A percentile compares a stretch with the other conserved stretches of the same genome.
Conservation (phyloP, 1,140 invertebrate species). For the Oscheius sp. region DNA sequence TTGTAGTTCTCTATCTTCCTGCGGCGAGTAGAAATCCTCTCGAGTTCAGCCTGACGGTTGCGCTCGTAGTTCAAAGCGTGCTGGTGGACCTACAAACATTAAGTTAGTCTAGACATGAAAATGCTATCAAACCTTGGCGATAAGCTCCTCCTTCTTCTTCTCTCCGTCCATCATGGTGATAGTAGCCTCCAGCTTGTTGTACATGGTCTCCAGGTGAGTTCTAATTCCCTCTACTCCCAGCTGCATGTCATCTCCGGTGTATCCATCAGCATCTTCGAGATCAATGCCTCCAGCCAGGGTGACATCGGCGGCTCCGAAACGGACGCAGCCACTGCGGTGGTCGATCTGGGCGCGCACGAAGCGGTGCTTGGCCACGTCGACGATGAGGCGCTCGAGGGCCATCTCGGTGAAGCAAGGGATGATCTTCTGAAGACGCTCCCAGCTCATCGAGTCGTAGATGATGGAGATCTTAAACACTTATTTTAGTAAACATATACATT, state of each 20-base stretch:
- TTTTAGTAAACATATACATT: constrained; percentile 16
- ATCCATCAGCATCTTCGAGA: constrained; percentile 37
- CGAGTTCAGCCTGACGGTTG: constrained; percentile 50
- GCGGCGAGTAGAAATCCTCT: constrained; percentile 52
- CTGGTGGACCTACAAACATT: constrained; percentile 33
- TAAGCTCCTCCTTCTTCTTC: constrained; percentile 1
- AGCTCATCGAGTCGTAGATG: constrained; percentile 55
- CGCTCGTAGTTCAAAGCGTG: constrained; percentile 45
- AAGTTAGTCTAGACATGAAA: not conserved
- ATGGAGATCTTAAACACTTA: constrained; percentile 44
- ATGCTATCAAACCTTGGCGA: constrained; percentile 41
- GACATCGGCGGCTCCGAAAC: constrained; percentile 50
- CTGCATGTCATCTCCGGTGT: constrained; percentile 32
- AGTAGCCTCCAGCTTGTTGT: constrained; percentile 45
- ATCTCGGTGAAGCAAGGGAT: constrained; percentile 53
- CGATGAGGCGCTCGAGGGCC: constrained; percentile 51
- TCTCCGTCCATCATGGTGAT: constrained; percentile 40
- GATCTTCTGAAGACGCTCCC: constrained; percentile 49
- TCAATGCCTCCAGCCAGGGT: constrained; percentile 55
- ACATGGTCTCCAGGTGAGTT: constrained; percentile 47
- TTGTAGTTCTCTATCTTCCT: constrained; percentile 58
- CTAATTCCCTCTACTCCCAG: constrained; percentile 46
- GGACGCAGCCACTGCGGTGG: constrained; percentile 53
- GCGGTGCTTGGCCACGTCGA: constrained; percentile 54
- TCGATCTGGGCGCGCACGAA: constrained; percentile 53